These are phyloP conservation scores for Coccyzus lansbergi DNA, from an alignment of 2,797 vertebrate genomes.

Conservation along the genomic window DNA sequence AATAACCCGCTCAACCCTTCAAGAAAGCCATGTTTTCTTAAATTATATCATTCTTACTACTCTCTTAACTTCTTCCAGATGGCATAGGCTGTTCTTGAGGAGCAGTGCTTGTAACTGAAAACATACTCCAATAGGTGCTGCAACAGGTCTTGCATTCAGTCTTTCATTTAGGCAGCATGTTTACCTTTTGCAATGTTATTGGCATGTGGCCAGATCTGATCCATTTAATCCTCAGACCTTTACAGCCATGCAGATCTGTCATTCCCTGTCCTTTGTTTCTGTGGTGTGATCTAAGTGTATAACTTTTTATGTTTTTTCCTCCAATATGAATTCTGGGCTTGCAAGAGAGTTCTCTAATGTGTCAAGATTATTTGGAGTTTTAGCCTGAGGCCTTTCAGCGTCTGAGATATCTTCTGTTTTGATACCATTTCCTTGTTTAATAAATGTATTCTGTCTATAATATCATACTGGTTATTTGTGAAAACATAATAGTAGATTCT, in stretches of 20 bases:
- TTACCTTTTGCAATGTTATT: background rate
- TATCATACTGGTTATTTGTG: background rate
- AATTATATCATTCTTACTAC: background rate
- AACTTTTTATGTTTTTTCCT: background rate
- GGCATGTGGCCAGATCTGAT: background rate
- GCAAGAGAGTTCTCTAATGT: background rate
- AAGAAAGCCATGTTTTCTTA: background rate
- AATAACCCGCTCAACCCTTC: background rate
- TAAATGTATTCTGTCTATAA: background rate
- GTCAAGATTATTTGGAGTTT: background rate
- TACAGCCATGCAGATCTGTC: background rate
- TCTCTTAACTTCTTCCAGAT: background rate
- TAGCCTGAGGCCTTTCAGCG: background rate
- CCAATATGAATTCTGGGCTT: background rate
- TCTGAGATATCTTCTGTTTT: background rate
- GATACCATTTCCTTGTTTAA: background rate
- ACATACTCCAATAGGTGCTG: background rate
- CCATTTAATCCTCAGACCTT: background rate
- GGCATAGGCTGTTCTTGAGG: background rate
- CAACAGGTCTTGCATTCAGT: background rate
- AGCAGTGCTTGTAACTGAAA: background rate
- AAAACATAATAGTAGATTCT: background rate
- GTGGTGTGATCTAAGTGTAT: background rate
- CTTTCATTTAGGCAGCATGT: background rate
- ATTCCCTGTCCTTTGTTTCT: background rate